Evolutionary conservation across 2,113 vertebrate genomes (phyloP).

Genomic region (Andinoacara biseriatus): DNA sequence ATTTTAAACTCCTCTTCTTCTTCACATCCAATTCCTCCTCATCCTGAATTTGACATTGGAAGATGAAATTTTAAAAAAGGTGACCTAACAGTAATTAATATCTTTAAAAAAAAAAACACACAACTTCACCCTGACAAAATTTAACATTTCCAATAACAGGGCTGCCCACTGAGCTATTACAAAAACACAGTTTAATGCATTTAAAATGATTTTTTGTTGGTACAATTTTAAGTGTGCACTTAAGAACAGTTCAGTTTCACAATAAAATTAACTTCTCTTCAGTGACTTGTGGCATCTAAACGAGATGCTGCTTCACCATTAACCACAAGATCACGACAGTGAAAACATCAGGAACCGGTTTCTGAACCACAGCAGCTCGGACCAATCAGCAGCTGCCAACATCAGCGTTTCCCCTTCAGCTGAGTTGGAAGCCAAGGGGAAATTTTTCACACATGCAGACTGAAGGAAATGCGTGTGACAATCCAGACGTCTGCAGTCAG

Average conservation of each 20-base stretch:
- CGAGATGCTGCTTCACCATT: neutral
- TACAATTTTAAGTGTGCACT: neutral
- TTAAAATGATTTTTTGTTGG: neutral
- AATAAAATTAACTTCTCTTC: neutral
- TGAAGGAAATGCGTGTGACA: neutral
- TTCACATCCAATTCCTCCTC: constrained; percentile 25
- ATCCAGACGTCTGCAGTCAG: neutral
- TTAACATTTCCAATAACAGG: neutral
- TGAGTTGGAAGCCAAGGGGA: neutral
- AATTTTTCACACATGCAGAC: neutral
- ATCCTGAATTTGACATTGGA: neutral
- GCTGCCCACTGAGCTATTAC: neutral
- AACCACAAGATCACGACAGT: neutral
- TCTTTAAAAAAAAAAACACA: neutral
- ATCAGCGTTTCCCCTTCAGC: neutral
- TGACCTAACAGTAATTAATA: neutral
- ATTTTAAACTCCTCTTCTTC: constrained; percentile 30
- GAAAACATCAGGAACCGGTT: neutral
- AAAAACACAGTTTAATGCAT: neutral
- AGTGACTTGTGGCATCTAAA: neutral
- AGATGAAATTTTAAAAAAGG: neutral
- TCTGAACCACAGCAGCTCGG: neutral
- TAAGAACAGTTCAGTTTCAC: neutral
- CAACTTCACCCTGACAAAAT: neutral
- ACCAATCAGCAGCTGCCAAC: neutral